Base-by-base conservation (phyloP, 2,797 vertebrate species). In the Enteromius treurensis region DNA sequence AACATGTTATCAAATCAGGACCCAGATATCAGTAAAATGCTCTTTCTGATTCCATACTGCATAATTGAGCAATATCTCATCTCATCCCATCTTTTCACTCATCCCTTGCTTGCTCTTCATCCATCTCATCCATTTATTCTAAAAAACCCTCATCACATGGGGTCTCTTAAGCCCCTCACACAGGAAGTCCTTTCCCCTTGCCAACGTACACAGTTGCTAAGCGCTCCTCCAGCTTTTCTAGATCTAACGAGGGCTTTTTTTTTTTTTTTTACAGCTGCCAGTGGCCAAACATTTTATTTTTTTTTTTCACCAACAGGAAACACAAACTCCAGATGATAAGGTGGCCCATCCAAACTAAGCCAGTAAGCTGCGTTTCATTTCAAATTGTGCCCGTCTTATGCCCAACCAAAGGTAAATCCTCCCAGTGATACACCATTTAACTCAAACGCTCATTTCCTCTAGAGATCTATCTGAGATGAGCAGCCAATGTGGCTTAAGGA, bases 341-440 rank as follows among this genome's bases (percentile, higher is more conserved):
- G 76, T 40, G 26, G 29, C n/a, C 82, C 68, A 29, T 84, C 55
- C 45, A 32, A 71, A 73, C 29, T 65, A 82, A 77, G 49, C 73
- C 81, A 82, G 37, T 47, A 82, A 82, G 49, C 73, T 45, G 64
- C 6, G 40, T 77, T 77, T 82, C 64, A 69, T 82, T 77, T 82
- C 23, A 58, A 82, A 82, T 77, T n/a, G 58, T 37, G 58, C 65
- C 79, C 11, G 4, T 77, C 64, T 58, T 26, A 51, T 58, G 49
- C 40, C 79, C 53, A 49, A 77, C 45, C 74, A 19, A 34, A 32
- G 37, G 29, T 76, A 79, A 84, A 79, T 85, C 79, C 10, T 29
- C 26, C 68, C 21, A 70, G 80, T 79, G 74, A 83, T 75, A 58
- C 58, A 19, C 8, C 77, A 64, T 88, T 85, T 88, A 83, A 71